These are phyloP conservation scores for Catonia carolina DNA, from an alignment of 2,888 invertebrate genomes.

Conservation along the genomic window DNA sequence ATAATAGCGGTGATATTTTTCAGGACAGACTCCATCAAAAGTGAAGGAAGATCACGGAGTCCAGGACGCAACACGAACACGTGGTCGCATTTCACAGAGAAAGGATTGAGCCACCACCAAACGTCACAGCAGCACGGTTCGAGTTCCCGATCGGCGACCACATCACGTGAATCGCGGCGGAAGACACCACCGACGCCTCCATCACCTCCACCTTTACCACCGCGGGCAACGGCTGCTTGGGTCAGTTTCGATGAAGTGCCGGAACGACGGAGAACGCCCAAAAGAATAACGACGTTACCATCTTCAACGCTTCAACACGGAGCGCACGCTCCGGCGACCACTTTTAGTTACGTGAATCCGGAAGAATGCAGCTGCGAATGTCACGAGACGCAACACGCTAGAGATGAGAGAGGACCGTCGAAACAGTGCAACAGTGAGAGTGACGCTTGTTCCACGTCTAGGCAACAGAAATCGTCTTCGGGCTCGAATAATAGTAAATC, in stretches of 20 bases:
- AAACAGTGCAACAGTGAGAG: too few relatives aligned
- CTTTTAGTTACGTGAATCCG: constrained; percentile 76
- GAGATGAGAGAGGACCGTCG: too few relatives aligned
- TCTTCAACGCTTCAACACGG: constrained; percentile 21
- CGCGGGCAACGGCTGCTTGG: constrained; percentile 55
- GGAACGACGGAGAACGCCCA: constrained; percentile 71
- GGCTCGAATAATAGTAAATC: too few relatives aligned
- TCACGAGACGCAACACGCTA: constrained; percentile 51
- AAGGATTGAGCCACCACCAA: constrained; percentile 21
- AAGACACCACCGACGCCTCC: constrained; percentile 20
- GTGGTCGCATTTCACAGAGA: constrained; percentile 29
- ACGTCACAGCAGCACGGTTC: too few relatives aligned
- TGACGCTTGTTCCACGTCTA: too few relatives aligned
- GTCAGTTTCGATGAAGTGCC: constrained; percentile 83
- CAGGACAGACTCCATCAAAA: constrained; percentile 29
- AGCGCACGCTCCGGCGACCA: constrained; percentile 39
- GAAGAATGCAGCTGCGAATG: constrained; percentile 85
- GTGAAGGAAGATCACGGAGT: constrained; percentile 27
- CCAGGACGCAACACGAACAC: constrained; percentile 23
- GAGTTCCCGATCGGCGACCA: not conserved
- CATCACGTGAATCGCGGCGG: not conserved
- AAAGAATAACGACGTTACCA: constrained; percentile 75
- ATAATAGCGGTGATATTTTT: not conserved
- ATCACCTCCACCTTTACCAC: constrained; percentile 30
- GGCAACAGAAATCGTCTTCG: too few relatives aligned